Conservation (phyloP, 1,140 invertebrate species). For the Apocrypta bakeri region DNA sequence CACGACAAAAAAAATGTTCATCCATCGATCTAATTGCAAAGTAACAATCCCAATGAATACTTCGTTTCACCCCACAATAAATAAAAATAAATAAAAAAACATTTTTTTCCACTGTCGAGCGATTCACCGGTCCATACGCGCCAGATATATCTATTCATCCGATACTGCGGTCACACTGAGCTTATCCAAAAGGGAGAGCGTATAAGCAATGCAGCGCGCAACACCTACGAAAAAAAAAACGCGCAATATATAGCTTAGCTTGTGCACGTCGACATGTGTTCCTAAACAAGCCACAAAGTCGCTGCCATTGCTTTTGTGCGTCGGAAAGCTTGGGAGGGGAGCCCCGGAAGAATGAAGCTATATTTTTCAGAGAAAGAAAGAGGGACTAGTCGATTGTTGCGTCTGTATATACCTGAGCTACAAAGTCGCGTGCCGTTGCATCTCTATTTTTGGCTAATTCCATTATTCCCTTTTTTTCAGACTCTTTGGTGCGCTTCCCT, state of each 20-base stretch:
- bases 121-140: conserved; percentile 53
- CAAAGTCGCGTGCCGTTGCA: not conserved
- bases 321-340: conserved; percentile 51
- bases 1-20: no score
- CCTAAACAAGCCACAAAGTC: conserved; percentile 39
- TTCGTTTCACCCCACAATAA: not conserved
- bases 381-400: not conserved
- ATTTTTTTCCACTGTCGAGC: not conserved
- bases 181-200: conserved; percentile 21
- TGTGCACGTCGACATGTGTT: not conserved
- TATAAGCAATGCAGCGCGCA: conserved; percentile 17
- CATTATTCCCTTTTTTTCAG: conserved; percentile 38
- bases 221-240: conserved; percentile 28
- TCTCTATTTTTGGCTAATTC: conserved; percentile 33
- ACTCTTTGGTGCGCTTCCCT: not conserved
- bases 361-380: not conserved
- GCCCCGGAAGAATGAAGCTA: conserved; percentile 1
- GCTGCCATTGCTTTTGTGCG: conserved; percentile 26
- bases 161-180: conserved; percentile 59
- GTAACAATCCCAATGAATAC: conserved; percentile 14
- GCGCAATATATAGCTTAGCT: no score
- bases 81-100: not conserved
- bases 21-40: conserved; percentile 1
- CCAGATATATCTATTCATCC: conserved; percentile 62
- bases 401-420: conserved; percentile 5